phyloP scores from a whole-genome alignment of 2,113 vertebrate species.

The Labeo catla region DNA sequence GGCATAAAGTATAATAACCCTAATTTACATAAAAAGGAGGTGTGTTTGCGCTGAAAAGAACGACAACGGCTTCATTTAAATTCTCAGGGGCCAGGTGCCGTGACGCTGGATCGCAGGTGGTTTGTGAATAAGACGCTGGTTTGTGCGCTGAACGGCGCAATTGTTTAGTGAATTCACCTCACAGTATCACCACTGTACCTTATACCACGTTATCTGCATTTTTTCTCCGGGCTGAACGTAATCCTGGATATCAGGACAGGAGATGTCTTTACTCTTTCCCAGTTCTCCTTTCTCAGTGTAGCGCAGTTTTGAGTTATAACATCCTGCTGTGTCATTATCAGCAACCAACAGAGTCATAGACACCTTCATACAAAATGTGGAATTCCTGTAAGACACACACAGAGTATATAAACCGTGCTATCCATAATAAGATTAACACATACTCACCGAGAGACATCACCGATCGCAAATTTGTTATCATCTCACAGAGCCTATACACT shows the following conservation, averaged over 20 bases:
- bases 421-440: conserved; percentile 14
- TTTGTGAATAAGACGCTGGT: conserved; percentile 10
- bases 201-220: conserved; percentile 94
- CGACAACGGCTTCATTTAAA: not conserved
- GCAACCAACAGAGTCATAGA: conserved; percentile 96
- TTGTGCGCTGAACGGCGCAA: not conserved
- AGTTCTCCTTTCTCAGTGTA: conserved; percentile 95
- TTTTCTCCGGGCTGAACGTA: conserved; percentile 90
- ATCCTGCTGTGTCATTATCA: conserved; percentile 94
- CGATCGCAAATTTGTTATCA: not conserved
- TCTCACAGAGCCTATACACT: conserved; percentile 4
- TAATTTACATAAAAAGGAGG: conserved; percentile 26
- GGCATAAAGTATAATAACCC: conserved; percentile 6
- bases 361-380: conserved; percentile 99
- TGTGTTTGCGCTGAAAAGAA: conserved; percentile 18
- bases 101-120: not conserved
- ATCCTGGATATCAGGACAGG: conserved; percentile 94
- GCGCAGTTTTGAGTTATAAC: conserved; percentile 98
- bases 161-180: not conserved
- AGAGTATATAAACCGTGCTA: conserved; percentile 46
- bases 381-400: conserved; percentile 82
- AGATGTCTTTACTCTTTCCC: conserved; percentile 96
- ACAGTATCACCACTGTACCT: conserved; percentile 76
- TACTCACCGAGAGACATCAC: conserved; percentile 15
- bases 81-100: not conserved